Conservation (phyloP, 2,797 vertebrate genomes). For the Natrix natrix region DNA sequence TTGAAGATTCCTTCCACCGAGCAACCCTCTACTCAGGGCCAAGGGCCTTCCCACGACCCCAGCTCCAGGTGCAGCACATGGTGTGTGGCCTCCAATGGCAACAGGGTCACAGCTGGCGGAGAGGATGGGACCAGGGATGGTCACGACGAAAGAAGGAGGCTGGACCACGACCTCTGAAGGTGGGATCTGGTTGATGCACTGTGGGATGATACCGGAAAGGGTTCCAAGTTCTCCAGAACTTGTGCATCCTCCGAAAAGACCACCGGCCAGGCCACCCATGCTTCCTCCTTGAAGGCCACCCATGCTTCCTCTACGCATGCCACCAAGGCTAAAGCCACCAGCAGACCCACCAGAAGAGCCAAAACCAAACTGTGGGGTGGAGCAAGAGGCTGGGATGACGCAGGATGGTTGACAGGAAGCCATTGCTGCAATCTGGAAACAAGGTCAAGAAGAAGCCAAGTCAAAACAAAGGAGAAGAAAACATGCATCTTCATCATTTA, state of each 20-base stretch:
- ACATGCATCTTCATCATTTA: neutral
- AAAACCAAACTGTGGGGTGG: neutral
- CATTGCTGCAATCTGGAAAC: neutral
- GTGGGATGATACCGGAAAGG: neutral
- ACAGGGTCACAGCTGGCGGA: neutral
- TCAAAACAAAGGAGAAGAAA: neutral
- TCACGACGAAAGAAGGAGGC: neutral
- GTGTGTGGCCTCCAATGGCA: neutral
- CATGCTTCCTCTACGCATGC: too few species aligned
- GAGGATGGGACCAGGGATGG: neutral
- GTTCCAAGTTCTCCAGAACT: neutral
- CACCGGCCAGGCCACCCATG: too few species aligned
- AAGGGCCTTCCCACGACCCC: neutral
- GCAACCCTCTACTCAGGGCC: accelerated
- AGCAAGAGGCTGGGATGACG: neutral
- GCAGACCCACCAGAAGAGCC: neutral
- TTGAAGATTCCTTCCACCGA: neutral
- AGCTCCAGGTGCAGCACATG: neutral
- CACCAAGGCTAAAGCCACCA: neutral
- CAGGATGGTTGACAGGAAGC: neutral
- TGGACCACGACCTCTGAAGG: neutral
- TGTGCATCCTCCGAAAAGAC: accelerated
- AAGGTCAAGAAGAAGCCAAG: neutral
- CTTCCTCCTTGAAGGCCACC: neutral
- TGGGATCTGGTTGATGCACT: neutral